A percentile compares a stretch with the other conserved stretches of the same genome.
These are phyloP conservation scores for Tricholauxania praeusta DNA, from an alignment of 2,888 invertebrate genomes.

Conservation along the genomic window DNA sequence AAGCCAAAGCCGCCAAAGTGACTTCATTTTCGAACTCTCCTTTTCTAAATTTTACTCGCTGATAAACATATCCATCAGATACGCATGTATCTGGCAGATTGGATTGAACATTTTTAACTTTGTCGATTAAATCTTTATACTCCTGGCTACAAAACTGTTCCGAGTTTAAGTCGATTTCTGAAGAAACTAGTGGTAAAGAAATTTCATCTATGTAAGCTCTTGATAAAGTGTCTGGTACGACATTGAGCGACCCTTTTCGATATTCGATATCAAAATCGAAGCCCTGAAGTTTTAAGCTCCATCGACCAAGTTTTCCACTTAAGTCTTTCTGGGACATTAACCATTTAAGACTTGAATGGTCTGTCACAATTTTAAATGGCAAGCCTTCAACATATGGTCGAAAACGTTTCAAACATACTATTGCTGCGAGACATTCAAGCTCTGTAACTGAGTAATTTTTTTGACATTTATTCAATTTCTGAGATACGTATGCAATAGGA, in stretches of 20 bases:
- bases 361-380: conserved; percentile 47
- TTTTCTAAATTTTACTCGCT: conserved; percentile 17
- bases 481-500: conserved; percentile 39
- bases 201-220: conserved; percentile 35
- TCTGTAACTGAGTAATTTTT: conserved; percentile 39
- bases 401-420: conserved; percentile 38
- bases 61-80: conserved; percentile 21
- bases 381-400: conserved; percentile 45
- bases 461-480: conserved; percentile 44
- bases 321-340: conserved; percentile 51
- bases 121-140: conserved; percentile 2
- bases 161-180: background rate
- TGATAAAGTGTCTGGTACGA: conserved; percentile 51
- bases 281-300: conserved; percentile 47
- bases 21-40: conserved; percentile 27
- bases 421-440: conserved; percentile 37
- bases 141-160: background rate
- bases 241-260: conserved; percentile 48
- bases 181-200: background rate
- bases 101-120: background rate
- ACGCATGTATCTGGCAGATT: conserved; percentile 16
- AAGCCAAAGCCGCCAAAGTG: conserved; percentile 37
- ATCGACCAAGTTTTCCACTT: conserved; percentile 50
- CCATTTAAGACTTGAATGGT: conserved; percentile 52
- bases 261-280: conserved; percentile 46